Evolutionary conservation across 1,140 invertebrate species (phyloP).

Genomic region (Drosophila punjabiensis): DNA sequence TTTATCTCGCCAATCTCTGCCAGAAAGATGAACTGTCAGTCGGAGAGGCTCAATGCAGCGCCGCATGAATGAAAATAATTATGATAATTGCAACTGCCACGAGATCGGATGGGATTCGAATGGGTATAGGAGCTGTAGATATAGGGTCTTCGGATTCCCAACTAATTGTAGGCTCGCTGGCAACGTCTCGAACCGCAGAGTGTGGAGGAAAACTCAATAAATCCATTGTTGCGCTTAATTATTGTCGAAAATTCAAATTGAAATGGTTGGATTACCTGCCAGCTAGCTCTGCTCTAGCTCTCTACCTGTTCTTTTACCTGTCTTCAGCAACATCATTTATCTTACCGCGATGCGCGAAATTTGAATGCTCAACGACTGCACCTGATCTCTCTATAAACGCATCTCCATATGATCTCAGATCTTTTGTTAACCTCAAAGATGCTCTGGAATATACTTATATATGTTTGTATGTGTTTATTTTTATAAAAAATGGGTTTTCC

Average conservation of each 20-base stretch:
- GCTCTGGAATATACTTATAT: slow-evolving; percentile 1
- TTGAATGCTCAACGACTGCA: slow-evolving; percentile 69
- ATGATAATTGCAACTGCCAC: slow-evolving; percentile 79
- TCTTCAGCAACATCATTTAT: slow-evolving; percentile 66
- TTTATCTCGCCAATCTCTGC: slow-evolving; percentile 65
- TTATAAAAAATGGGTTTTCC: slow-evolving; percentile 64
- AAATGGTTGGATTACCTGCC: slow-evolving; percentile 60
- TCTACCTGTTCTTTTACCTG: slow-evolving; percentile 31
- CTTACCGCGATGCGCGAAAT: slow-evolving; percentile 76
- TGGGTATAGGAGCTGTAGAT: not conserved
- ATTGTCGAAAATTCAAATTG: slow-evolving; percentile 82
- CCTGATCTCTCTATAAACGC: slow-evolving; percentile 76
- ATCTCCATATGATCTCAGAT: slow-evolving; percentile 28
- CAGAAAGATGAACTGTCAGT: slow-evolving; percentile 35
- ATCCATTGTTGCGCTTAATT: slow-evolving; percentile 83
- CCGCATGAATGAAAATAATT: slow-evolving; percentile 83
- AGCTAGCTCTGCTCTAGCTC: slow-evolving; percentile 1
- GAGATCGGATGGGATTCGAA: slow-evolving; percentile 37
- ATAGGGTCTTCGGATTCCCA: slow-evolving; percentile 27
- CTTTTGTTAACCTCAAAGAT: slow-evolving; percentile 11
- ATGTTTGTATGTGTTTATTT: slow-evolving; percentile 7
- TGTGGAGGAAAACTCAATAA: slow-evolving; percentile 69
- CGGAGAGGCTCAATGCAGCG: slow-evolving; percentile 52
- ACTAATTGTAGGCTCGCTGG: slow-evolving; percentile 77
- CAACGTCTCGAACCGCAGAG: slow-evolving; percentile 51